Evolutionary conservation across 1,140 invertebrate species (phyloP).

Genomic region (Drosophila persimilis): DNA sequence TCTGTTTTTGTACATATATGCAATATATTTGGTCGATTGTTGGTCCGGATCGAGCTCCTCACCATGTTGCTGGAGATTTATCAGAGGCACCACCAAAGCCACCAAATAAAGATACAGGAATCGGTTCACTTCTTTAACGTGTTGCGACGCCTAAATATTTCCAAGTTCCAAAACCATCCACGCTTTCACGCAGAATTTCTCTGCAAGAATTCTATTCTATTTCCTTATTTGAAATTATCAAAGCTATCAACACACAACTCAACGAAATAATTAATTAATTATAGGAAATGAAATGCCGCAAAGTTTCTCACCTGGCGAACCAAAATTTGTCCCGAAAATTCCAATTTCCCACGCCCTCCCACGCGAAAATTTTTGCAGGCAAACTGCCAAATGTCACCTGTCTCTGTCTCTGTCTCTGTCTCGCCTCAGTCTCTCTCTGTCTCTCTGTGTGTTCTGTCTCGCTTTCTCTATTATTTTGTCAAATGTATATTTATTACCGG

Average conservation of each 20-base stretch:
- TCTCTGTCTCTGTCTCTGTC: neutral
- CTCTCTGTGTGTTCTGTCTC: neutral
- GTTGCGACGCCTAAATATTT: too few species aligned
- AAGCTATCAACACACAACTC: constrained; percentile 52
- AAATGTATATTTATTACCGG: constrained; percentile 79
- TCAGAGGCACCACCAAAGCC: too few species aligned
- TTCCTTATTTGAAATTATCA: constrained; percentile 5
- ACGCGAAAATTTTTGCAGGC: constrained; percentile 45
- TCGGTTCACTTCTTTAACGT: too few species aligned
- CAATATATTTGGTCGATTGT: too few species aligned
- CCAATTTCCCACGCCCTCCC: constrained; percentile 65
- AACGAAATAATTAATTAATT: constrained; percentile 72
- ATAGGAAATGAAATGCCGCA: constrained; percentile 79
- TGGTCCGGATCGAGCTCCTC: too few species aligned
- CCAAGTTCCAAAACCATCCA: too few species aligned
- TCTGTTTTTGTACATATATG: too few species aligned
- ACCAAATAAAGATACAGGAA: too few species aligned
- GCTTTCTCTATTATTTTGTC: constrained; percentile 65
- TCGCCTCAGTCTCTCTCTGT: neutral
- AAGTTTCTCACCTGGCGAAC: constrained; percentile 71
- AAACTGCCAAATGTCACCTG: constrained; percentile 62
- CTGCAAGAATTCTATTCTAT: neutral
- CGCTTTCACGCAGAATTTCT: too few species aligned
- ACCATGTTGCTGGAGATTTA: too few species aligned
- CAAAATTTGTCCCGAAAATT: constrained; percentile 56